Conservation (phyloP, 2,113 vertebrate genomes). For the Phalacrocorax aristotelis region DNA sequence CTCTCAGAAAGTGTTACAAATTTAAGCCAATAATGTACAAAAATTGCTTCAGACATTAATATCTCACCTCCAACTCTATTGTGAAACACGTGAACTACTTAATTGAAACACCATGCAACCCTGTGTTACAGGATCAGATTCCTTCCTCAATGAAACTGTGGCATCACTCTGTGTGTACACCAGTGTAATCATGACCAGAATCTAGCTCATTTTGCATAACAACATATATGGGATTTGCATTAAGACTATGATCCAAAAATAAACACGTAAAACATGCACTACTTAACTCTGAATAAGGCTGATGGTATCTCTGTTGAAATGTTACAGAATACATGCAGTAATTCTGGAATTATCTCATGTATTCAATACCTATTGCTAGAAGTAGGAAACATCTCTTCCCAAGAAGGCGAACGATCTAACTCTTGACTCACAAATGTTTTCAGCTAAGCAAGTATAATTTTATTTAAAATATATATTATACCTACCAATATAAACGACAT, state of each 20-base stretch:
- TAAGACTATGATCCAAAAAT: constrained; percentile 6
- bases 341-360: neutral
- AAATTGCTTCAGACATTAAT: constrained; percentile 1
- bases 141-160: constrained; percentile 1
- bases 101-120: neutral
- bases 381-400: neutral
- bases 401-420: neutral
- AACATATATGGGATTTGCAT: constrained; percentile 23
- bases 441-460: neutral
- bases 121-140: neutral
- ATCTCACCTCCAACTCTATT: neutral
- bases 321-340: neutral
- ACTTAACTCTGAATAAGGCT: neutral
- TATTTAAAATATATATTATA: neutral
- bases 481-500: neutral
- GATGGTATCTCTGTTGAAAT: neutral
- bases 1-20: neutral
- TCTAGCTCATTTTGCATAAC: constrained; percentile 1
- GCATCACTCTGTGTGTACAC: neutral
- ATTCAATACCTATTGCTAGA: neutral
- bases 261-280: neutral
- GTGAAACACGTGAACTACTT: neutral
- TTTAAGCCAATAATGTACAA: neutral
- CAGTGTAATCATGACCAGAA: constrained; percentile 5
- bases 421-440: neutral